Percentiles rank a stretch among this genome's conserved stretches.
phyloP scores from a whole-genome alignment of 2,888 invertebrate genomes.

The Archips xylosteana region DNA sequence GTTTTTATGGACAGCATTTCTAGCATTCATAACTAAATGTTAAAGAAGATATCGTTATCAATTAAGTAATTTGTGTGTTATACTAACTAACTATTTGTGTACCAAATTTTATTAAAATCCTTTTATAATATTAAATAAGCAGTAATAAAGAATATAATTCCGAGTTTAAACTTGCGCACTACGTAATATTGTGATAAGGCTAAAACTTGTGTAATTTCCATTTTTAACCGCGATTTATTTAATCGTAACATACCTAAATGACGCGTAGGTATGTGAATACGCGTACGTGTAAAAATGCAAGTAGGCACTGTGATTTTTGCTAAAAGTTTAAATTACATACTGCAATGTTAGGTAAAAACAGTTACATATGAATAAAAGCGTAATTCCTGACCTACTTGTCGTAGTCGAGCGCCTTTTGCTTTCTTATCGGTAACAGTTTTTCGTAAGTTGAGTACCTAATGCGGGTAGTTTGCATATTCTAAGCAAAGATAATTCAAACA shows the following conservation, averaged over 20 bases:
- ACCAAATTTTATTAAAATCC: too few relatives aligned
- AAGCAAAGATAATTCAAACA: neutral
- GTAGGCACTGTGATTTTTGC: too few relatives aligned
- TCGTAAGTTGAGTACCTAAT: constrained; percentile 33
- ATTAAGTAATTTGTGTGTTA: too few relatives aligned
- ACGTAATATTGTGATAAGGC: neutral
- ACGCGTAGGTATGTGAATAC: too few relatives aligned
- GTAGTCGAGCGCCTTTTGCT: constrained; percentile 30
- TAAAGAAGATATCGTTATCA: too few relatives aligned
- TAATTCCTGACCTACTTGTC: constrained; percentile 37
- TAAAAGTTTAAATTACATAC: too few relatives aligned
- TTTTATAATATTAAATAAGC: too few relatives aligned
- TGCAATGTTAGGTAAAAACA: neutral
- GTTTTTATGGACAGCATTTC: neutral
- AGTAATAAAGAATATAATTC: neutral
- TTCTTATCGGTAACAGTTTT: constrained; percentile 38
- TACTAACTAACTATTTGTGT: too few relatives aligned
- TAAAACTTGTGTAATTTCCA: neutral
- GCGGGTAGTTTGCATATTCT: constrained; percentile 39
- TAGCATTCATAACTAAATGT: neutral
- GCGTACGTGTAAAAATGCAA: too few relatives aligned
- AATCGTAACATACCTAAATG: neutral
- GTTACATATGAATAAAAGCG: neutral
- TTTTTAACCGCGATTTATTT: constrained; percentile 14
- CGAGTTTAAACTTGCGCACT: neutral